Evolutionary conservation across 2,113 vertebrate genomes (phyloP), one percentile per base, ranked within the genome.

Genomic region (Gymnogyps californianus): DNA sequence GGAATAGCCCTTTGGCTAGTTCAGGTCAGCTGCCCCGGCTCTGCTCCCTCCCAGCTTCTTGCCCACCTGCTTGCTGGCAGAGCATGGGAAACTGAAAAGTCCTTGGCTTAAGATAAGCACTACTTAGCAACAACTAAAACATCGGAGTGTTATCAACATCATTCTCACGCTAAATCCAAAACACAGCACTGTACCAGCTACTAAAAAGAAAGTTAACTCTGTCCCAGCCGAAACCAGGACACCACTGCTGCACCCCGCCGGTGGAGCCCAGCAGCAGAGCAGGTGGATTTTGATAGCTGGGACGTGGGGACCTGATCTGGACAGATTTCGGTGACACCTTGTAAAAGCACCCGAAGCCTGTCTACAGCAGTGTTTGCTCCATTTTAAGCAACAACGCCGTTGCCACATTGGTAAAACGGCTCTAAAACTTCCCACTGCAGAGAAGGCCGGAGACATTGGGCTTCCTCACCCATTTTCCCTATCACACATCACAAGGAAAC

Each of bases 211-310:
- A n/a, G n/a, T n/a, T n/a, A n/a, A n/a, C n/a, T n/a, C n/a, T n/a
- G n/a, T n/a, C n/a, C n/a, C n/a, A n/a, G n/a, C n/a, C n/a, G n/a
- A n/a, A n/a, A n/a, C n/a, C n/a, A n/a, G n/a, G n/a, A n/a, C n/a
- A n/a, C n/a, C n/a, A n/a, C n/a, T n/a, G 0, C 44, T 31, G 42
- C 55, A 71, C 15, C 47, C 1, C 3, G 0, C 29, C 9, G 1
- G 32, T 2, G 1, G 47, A 94, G 32, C 20, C 32, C 57, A 7
- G 11, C 42, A 80, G 54, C 34, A 74, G 28, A 86, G 58, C 25
- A 26, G 44, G 15, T 6, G 5, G 31, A 62, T 66, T 83, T 69
- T 69, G 58, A 49, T 42, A 46, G 58, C 42, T 77, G 9, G 2
- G 26, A 44, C 0, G 0, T 9, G 31, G 46, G 13, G 17, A 74